Percentiles rank a stretch among this genome's conserved stretches.
phyloP scores from a whole-genome alignment of 2,113 vertebrate species.

The Lutjanus erythropterus region DNA sequence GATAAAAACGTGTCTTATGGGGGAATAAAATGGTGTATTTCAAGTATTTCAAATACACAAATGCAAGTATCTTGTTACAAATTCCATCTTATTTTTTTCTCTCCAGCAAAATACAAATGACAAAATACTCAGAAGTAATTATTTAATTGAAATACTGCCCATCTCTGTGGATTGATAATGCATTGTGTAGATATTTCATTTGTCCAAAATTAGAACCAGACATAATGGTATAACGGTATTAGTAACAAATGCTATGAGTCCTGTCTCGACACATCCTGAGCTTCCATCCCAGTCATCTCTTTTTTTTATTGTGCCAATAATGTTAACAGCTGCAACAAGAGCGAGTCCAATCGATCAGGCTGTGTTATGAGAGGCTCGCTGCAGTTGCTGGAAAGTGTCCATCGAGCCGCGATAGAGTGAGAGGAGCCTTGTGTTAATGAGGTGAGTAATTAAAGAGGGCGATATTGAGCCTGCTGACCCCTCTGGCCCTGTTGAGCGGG shows the following conservation, averaged over 20 bases:
- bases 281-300: slow-evolving; percentile 8
- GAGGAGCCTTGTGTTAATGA: slow-evolving; percentile 77
- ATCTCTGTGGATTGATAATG: background rate
- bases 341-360: slow-evolving; percentile 53
- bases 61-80: too few species aligned
- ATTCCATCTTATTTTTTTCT: too few species aligned
- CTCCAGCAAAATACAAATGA: too few species aligned
- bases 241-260: background rate
- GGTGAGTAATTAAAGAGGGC: slow-evolving; percentile 79
- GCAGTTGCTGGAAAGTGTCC: slow-evolving; percentile 39
- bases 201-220: slow-evolving; percentile 1
- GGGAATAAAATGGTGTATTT: too few species aligned
- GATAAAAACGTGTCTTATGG: too few species aligned
- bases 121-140: too few species aligned
- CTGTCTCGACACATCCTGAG: background rate
- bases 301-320: slow-evolving; percentile 35
- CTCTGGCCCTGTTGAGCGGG: slow-evolving; percentile 50
- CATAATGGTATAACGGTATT: background rate
- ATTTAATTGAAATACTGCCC: too few species aligned
- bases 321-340: slow-evolving; percentile 54
- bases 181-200: background rate
- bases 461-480: slow-evolving; percentile 75
- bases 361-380: slow-evolving; percentile 59
- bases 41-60: too few species aligned
- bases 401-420: slow-evolving; percentile 50